phyloP scores from a whole-genome alignment of 2,888 invertebrate species.

The Stenichneumon culpator region DNA sequence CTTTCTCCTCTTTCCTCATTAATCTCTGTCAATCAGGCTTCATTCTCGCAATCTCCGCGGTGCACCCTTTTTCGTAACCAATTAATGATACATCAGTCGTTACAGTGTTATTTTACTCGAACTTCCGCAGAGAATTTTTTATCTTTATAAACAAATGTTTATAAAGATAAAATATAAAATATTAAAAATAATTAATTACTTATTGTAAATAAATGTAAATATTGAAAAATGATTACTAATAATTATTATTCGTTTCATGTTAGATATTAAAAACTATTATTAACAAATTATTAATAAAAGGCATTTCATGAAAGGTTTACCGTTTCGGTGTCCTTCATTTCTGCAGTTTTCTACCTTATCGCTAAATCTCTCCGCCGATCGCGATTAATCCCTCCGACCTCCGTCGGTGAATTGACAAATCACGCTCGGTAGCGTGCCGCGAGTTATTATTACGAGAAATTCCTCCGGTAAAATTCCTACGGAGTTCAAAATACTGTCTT shows the following conservation, averaged over 20 bases:
- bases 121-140: no score
- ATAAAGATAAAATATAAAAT: no score
- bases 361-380: neutral
- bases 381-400: neutral
- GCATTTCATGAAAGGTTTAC: neutral
- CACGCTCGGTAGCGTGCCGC: neutral
- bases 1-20: neutral
- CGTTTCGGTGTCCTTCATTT: neutral
- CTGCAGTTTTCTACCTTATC: neutral
- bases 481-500: constrained; percentile 61
- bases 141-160: no score
- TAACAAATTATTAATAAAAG: neutral
- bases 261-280: no score
- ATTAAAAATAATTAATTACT: no score
- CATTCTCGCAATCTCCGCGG: constrained; percentile 1
- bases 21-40: neutral
- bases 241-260: no score
- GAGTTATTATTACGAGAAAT: constrained; percentile 59
- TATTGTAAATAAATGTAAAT: no score
- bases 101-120: no score
- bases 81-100: no score
- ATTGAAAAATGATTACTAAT: no score
- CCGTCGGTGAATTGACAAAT: neutral
- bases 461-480: constrained; percentile 50
- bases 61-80: neutral